Percentiles rank a stretch among this genome's conserved stretches.
Conservation (phyloP, 2,888 invertebrate genomes). For the Lumbricus terrestris region DNA sequence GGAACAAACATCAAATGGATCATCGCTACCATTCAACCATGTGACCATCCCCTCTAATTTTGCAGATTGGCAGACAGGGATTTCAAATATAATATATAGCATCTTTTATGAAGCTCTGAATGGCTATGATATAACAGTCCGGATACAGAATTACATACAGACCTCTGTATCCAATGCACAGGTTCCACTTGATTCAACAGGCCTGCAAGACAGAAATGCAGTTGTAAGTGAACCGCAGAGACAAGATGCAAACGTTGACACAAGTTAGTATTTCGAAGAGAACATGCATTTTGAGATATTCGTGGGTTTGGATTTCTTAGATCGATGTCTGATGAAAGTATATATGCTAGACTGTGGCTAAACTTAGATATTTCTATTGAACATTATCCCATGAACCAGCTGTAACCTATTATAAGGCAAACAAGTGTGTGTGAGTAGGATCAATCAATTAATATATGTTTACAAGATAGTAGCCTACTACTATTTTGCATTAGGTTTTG, state of each 20-base stretch:
- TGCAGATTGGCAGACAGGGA: background rate
- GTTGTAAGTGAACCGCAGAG: background rate
- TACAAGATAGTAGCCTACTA: no score
- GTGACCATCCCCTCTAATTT: background rate
- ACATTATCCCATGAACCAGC: background rate
- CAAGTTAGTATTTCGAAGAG: background rate
- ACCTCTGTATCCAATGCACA: background rate
- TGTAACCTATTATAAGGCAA: background rate
- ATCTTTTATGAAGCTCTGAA: background rate
- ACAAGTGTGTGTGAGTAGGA: background rate
- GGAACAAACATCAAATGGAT: no score
- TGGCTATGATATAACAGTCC: background rate
- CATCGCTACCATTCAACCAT: background rate
- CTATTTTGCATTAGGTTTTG: background rate
- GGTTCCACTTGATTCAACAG: background rate
- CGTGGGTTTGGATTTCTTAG: background rate
- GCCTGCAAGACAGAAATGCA: background rate
- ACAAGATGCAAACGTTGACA: background rate
- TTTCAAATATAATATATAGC: background rate
- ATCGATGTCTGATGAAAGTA: background rate
- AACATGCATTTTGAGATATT: background rate
- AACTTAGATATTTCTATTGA: background rate
- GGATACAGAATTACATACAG: conserved; percentile 16
- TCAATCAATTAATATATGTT: no score
- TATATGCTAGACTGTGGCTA: background rate